Base-by-base conservation (phyloP, 2,113 vertebrate species). In the human (Homo sapiens) region DNA sequence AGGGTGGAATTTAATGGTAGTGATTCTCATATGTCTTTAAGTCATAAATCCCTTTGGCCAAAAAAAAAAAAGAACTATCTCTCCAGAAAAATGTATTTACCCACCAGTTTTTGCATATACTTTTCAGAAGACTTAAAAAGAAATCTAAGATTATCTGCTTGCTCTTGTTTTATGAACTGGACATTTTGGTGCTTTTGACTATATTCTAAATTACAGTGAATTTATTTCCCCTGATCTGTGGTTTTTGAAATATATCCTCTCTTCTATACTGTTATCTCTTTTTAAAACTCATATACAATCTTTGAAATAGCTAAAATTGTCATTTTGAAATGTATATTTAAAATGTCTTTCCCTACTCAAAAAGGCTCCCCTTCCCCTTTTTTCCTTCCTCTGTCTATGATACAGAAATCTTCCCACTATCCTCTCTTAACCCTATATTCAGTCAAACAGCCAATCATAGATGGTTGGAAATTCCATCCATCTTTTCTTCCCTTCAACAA, bases 41-140 rank as follows among this genome's bases (percentile, higher is more conserved):
- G 52, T 92, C 73, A 57, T 30, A 92, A 82, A 82, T 66, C 6
- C 30, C 66, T 82, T 38, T 73, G 81, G 45, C 30, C 20, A 61
- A 12, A 0, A 27, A 25, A 89, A 55, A 59, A 30, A 4, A 14
- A 87, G 50, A 43, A 40, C 32, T 16, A 6, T 61, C 32, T 80
- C 66, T 81, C n/a, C 43, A 52, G 86, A 64, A 90, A 83, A 89
- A 89, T 61, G 27, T 20, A 72, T 79, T 89, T 85, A 30, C 32
- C 6, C 73, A 68, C 48, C 57, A 50, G 22, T 68, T 48, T 61
- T 90, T 70, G 16, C 27, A 23, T 85, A 20, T 70, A 61, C 43
- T 32, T 93, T 91, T 89, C 43, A 89, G 57, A 91, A 93, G 25
- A 57, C 9, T n/a, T 92, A 45, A 57, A 86, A 78, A 88, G 48